Base-by-base conservation (phyloP, 35 echinoderm and acorn worm genomes). In the Heliocidaris erythrogramma region DNA sequence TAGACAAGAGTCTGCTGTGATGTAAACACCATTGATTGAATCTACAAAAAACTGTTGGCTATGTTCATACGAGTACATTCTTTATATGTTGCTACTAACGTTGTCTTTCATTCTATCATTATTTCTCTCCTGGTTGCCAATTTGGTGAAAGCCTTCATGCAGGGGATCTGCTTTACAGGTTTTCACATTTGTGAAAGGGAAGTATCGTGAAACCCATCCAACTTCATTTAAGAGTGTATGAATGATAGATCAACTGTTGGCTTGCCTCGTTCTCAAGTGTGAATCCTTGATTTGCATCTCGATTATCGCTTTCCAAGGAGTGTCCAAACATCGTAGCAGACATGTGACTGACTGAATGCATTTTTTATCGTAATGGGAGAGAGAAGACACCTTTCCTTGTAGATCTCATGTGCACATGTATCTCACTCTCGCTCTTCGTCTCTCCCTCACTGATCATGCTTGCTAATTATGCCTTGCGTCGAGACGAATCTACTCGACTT, bases 391-490 rank as follows among this genome's bases (percentile, higher is more conserved):
- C 21, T 78, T 78, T 78, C 14, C 65, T 78, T 56, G 52, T 78
- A 17, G 65, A 78, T 78, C 27, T 24, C 65, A 78, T 78, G 65
- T 78, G 27, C 65, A 78, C 65, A 78, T 78, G 65, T 78, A 78
- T 78, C 65, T 78, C 18, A 78, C 65, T 78, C 65, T 21, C 18
- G 65, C 27, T 78, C 18, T n/a, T 24, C 17, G 65, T 78, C 27
- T n/a, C 35, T 42, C 69, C 87, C 31, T 47, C 31, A 12, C 87
- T 47, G 31, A 89, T 48, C 87, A 89, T 89, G 87, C 87, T 89
- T 48, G 87, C 87, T 89, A 89, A 89, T 89, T 89, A 89, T 89
- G 87, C 47, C 24, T 48, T 89, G 87, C 87, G 31, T 48, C 31
- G 87, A 47, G 87, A 89, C 31, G 87, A 89, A 89, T 47, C 87